phyloP scores from a whole-genome alignment of 2,888 invertebrate species.

The Pyrrhia umbra region DNA sequence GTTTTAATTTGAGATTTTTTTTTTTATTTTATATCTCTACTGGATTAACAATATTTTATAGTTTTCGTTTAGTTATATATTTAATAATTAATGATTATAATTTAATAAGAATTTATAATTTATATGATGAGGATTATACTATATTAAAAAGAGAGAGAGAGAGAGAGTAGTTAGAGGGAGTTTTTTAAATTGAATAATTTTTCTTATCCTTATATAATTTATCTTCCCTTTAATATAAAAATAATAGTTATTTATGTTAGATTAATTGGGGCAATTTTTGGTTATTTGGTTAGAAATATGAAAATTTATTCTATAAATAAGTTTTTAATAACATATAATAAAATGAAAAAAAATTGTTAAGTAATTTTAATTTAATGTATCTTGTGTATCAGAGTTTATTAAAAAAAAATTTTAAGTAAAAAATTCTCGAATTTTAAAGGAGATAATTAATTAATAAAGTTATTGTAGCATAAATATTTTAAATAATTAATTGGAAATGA shows the following conservation, averaged over 20 bases:
- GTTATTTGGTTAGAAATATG: constrained; percentile 84
- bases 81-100: constrained; percentile 86
- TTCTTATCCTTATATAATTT: constrained; percentile 87
- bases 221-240: constrained; percentile 88
- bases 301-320: constrained; percentile 82
- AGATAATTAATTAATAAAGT: constrained; percentile 90
- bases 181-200: constrained; percentile 89
- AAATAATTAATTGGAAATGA: constrained; percentile 91
- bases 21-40: constrained; percentile 90
- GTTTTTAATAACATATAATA: constrained; percentile 77
- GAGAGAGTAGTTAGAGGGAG: constrained; percentile 89
- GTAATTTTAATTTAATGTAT: constrained; percentile 91
- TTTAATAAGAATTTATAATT: constrained; percentile 84
- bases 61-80: constrained; percentile 90
- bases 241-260: constrained; percentile 88
- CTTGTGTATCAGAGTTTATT: constrained; percentile 94
- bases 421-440: constrained; percentile 91
- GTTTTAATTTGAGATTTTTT: constrained; percentile 89
- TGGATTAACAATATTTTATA: constrained; percentile 90
- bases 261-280: constrained; percentile 80
- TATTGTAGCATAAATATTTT: constrained; percentile 91
- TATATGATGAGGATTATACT: constrained; percentile 85
- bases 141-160: constrained; percentile 88
- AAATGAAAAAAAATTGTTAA: too few species aligned
- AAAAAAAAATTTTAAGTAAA: constrained; percentile 80